A percentile compares a stretch with the other conserved stretches of the same genome.
These are phyloP conservation scores for Mylabris phalerata DNA, from an alignment of 1,140 invertebrate genomes.

Conservation along the genomic window DNA sequence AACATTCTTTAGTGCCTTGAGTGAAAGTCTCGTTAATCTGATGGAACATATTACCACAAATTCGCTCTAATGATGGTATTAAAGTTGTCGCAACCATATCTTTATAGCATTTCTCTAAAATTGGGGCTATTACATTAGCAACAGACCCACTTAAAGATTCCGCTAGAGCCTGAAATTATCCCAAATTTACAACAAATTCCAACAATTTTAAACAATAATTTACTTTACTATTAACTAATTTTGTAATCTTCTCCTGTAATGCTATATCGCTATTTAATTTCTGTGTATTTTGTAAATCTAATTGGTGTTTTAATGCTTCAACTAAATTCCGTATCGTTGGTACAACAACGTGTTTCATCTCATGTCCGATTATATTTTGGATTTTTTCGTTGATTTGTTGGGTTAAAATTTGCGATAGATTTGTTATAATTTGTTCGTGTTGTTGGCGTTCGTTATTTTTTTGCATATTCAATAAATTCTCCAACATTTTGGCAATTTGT, in stretches of 20 bases:
- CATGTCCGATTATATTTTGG: constrained; percentile 42
- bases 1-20: constrained; percentile 82
- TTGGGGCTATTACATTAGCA: constrained; percentile 56
- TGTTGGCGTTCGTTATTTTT: constrained; percentile 43
- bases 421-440: constrained; percentile 42
- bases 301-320: constrained; percentile 58
- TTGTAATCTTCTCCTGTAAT: constrained; percentile 70
- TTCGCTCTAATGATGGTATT: constrained; percentile 77
- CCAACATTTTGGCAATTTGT: constrained; percentile 41
- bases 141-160: constrained; percentile 65
- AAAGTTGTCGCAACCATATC: constrained; percentile 67
- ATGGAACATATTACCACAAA: constrained; percentile 75
- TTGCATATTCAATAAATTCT: constrained; percentile 34
- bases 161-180: constrained; percentile 54
- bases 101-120: constrained; percentile 63
- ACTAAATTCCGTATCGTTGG: constrained; percentile 51
- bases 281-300: constrained; percentile 62
- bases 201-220: constrained; percentile 19
- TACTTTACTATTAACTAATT: constrained; percentile 68
- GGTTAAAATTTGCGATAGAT: constrained; percentile 40
- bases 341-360: constrained; percentile 46
- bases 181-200: constrained; percentile 3
- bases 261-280: constrained; percentile 64
- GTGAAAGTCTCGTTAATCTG: constrained; percentile 84
- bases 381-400: constrained; percentile 45